These are phyloP conservation scores for Paedocypris micromegethes DNA, from an alignment of 2,797 vertebrate species.

Conservation along the genomic window DNA sequence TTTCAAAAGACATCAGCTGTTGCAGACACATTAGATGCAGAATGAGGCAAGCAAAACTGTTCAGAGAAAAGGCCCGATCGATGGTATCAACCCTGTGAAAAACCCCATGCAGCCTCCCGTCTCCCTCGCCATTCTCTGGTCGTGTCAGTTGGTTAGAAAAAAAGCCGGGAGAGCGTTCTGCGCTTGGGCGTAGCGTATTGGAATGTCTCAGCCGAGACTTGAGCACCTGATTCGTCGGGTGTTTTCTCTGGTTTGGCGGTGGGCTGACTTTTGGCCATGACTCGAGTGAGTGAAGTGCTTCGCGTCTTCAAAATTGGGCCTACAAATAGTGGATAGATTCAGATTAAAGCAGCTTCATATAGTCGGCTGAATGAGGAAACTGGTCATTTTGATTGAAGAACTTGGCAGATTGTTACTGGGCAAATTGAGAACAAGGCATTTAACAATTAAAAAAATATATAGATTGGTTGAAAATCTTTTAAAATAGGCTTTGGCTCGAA, in stretches of 20 bases:
- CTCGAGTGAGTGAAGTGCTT: slow-evolving; percentile 83
- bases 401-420: too few relatives aligned
- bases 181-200: neutral
- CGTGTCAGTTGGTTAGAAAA: neutral
- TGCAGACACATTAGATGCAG: neutral
- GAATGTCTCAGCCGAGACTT: slow-evolving; percentile 45
- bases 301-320: slow-evolving; percentile 75
- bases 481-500: too few relatives aligned
- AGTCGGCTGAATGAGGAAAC: slow-evolving; percentile 45
- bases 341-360: slow-evolving; percentile 10
- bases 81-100: neutral
- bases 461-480: too few relatives aligned
- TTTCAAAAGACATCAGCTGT: neutral
- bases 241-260: slow-evolving; percentile 74
- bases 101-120: slow-evolving; percentile 4
- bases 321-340: slow-evolving; percentile 56
- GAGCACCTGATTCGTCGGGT: slow-evolving; percentile 80
- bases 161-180: slow-evolving; percentile 1
- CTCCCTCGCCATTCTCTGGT: neutral
- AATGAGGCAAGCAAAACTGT: slow-evolving; percentile 37
- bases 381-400: slow-evolving; percentile 13
- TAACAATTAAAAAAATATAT: too few relatives aligned
- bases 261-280: slow-evolving; percentile 70
- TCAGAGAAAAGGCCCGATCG: slow-evolving; percentile 2
- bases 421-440: slow-evolving; percentile 2